phyloP scores from a whole-genome alignment of 2,113 vertebrate species.

The Pelvicachromis taeniatus region DNA sequence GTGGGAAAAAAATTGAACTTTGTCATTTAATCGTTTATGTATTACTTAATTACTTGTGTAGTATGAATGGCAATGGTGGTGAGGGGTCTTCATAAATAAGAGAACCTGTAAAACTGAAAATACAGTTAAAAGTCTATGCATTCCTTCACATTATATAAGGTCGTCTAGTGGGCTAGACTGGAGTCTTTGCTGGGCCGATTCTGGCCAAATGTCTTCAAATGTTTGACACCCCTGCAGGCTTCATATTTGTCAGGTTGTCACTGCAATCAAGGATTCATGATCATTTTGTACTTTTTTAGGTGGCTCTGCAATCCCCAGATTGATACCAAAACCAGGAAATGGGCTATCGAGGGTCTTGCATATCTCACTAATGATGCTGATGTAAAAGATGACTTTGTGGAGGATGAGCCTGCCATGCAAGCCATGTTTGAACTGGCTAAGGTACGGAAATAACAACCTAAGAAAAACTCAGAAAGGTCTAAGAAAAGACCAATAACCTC shows the following conservation, averaged over 20 bases:
- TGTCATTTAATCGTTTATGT: neutral
- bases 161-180: neutral
- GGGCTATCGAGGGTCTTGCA: constrained; percentile 92
- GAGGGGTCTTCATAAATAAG: too few species aligned
- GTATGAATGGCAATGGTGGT: too few species aligned
- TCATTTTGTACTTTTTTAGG: constrained; percentile 57
- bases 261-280: neutral
- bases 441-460: constrained; percentile 55
- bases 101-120: neutral
- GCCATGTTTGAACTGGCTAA: constrained; percentile 96
- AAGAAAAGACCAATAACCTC: neutral
- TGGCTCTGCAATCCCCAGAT: constrained; percentile 90
- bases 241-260: neutral
- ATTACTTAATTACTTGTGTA: neutral
- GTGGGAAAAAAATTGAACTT: neutral
- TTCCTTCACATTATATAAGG: neutral
- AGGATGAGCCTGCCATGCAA: constrained; percentile 86
- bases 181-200: neutral
- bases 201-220: neutral
- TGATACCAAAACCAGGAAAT: constrained; percentile 88
- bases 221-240: neutral
- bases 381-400: constrained; percentile 97
- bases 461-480: neutral
- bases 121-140: neutral
- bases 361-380: constrained; percentile 96